Evolutionary conservation across 2,113 vertebrate genomes (phyloP), one percentile per base, ranked within the genome.

Genomic region (Eonycteris spelaea): DNA sequence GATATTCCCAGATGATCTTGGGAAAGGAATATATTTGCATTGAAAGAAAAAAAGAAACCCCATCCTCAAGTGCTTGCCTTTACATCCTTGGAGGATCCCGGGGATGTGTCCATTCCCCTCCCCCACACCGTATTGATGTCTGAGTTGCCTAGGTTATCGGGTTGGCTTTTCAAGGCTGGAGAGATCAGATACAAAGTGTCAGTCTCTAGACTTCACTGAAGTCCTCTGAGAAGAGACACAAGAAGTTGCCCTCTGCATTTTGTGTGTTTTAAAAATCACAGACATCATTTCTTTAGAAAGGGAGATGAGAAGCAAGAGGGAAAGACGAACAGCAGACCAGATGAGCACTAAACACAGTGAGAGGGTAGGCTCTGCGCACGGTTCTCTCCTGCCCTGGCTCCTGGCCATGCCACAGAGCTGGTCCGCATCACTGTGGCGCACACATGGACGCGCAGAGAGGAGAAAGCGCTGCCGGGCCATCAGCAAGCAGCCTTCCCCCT

Each of bases 381-480:
- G 55, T 3, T 19, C 28, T 5, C 48, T 28, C 53, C 48, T 3
- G 77, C 51, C 45, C 35, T 24, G 48, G 84, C 63, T 48, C 63
- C 38, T 1, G 0, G 21, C 86, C 86, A 79, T 1, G 16, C 4
- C 10, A 3, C 24, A 22, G 67, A 85, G 63, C 48, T 7, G 3
- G 51, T 67, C 78, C 55, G 2, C 77, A 95, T 77, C 57, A 68
- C 93, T 3, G 9, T 78, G 90, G 96, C 55, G 80, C 55, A 74
- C 85, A 13, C 35, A 24, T 55, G 68, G 79, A 8, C 0, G 55
- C 91, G 61, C 6, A 0, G 24, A 70, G 30, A 30, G 33, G 19
- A 83, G 75, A 70, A 94, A 45, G 0, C 40, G 33, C 0, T 38
- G 74, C 38, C 24, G 51, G 65, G 57, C 67, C 26, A 85, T n/a